Evolutionary conservation across 2,888 invertebrate genomes (phyloP), one percentile per base, ranked within the genome.

Genomic region (Lycaena phlaeas): DNA sequence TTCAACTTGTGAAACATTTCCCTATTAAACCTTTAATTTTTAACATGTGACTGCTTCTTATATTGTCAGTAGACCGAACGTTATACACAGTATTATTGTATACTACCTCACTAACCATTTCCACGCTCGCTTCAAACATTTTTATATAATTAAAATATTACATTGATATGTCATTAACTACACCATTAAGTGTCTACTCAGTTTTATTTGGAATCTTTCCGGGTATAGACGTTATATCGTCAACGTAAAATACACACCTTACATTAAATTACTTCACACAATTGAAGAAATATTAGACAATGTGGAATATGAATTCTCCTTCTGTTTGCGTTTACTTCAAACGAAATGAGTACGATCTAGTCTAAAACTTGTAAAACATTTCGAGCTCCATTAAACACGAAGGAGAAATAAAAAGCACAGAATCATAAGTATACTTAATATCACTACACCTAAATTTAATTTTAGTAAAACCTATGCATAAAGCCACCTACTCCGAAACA

Each of bases 101-200:
- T 59, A 62, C 53, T 60, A 48, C 50, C 52, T 59, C 63, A 63
- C 64, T 81, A 77, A 78, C 79, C 79, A 59, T 68, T 60, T 56
- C 50, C 57, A 46, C 46, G 49, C 57, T 49, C 57, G 42, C 48
- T 45, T 49, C 60, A 55, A 52, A 49, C 53, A 53, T 55, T 54
- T 57, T 53, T 64, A 61, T 61, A 61, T 68, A 70, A 70, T 59
- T 62, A 60, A 77, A 79, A 75, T 72, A 68, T 73, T 73, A 73
- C 69, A 64, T 52, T 84, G 84, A 84, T 84, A 84, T 84, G 84
- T 84, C 65, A 82, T 77, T 77, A 73, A 65, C 79, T 81, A 78
- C 62, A 64, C 68, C 72, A 57, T 61, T 65, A 54, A 60, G 58
- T 62, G 60, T 54, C 68, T 64, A 67, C 54, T 53, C 66, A 56